These are phyloP conservation scores for Parnassius smintheus DNA, from an alignment of 2,888 invertebrate genomes.

Conservation along the genomic window DNA sequence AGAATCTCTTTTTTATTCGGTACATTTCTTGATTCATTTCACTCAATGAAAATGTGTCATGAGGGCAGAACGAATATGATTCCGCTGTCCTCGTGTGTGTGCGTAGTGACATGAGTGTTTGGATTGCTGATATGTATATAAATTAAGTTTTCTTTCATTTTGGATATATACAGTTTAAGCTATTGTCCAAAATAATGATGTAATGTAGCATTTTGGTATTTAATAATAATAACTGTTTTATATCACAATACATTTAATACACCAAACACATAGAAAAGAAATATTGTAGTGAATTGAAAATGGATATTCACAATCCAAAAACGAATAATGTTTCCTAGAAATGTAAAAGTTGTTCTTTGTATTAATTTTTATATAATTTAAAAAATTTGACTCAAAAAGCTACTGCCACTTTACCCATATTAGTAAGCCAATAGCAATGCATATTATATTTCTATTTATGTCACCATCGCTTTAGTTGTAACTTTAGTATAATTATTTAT, in stretches of 20 bases:
- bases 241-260: conserved; percentile 26
- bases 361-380: conserved; percentile 21
- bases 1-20: no score
- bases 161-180: conserved; percentile 36
- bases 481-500: conserved; percentile 54
- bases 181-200: conserved; percentile 43
- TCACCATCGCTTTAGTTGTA: conserved; percentile 37
- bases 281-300: conserved; percentile 44
- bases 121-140: conserved; percentile 22
- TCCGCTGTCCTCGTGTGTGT: conserved; percentile 41
- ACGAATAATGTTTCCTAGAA: conserved; percentile 60
- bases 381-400: conserved; percentile 2
- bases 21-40: neutral
- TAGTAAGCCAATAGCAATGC: conserved; percentile 19
- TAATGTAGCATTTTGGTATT: conserved; percentile 27
- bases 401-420: conserved; percentile 27
- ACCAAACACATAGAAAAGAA: conserved; percentile 24
- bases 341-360: conserved; percentile 54
- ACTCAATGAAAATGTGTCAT: conserved; percentile 40
- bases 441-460: conserved; percentile 21
- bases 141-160: conserved; percentile 20
- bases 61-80: conserved; percentile 56
- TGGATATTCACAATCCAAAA: conserved; percentile 51
- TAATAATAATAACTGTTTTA: conserved; percentile 28
- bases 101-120: conserved; percentile 32